Evolutionary conservation across 1,140 invertebrate genomes (phyloP).

Genomic region (Pseudomyrmex gracilis): DNA sequence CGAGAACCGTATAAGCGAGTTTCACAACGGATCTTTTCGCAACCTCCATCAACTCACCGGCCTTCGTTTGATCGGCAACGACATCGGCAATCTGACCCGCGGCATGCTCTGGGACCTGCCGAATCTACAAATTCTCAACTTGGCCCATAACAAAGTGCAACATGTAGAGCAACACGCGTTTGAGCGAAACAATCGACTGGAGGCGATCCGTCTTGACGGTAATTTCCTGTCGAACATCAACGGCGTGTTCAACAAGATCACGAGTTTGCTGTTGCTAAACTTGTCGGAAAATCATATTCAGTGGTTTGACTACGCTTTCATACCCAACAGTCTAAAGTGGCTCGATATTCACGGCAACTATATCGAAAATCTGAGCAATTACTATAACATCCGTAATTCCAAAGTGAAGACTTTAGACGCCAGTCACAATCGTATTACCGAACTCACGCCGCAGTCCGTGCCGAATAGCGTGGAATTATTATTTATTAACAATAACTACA

Average conservation of each 20-base stretch:
- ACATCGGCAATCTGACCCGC: slow-evolving; percentile 93
- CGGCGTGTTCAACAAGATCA: slow-evolving; percentile 92
- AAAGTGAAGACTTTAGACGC: slow-evolving; percentile 93
- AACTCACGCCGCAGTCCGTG: slow-evolving; percentile 92
- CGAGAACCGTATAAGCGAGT: slow-evolving; percentile 93
- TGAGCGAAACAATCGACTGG: slow-evolving; percentile 91
- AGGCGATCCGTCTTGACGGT: slow-evolving; percentile 94
- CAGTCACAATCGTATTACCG: slow-evolving; percentile 94
- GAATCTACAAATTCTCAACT: slow-evolving; percentile 93
- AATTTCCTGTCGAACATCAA: slow-evolving; percentile 95
- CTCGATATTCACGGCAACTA: slow-evolving; percentile 95
- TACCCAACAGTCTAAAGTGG: slow-evolving; percentile 95
- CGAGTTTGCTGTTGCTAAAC: slow-evolving; percentile 93
- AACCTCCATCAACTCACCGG: slow-evolving; percentile 94
- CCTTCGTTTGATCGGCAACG: slow-evolving; percentile 93
- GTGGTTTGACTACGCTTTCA: slow-evolving; percentile 96
- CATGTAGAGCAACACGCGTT: slow-evolving; percentile 93
- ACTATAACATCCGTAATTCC: slow-evolving; percentile 90
- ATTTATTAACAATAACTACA: slow-evolving; percentile 96
- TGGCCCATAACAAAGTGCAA: slow-evolving; percentile 95
- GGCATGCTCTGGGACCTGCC: slow-evolving; percentile 95
- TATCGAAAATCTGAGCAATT: slow-evolving; percentile 94
- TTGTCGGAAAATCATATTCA: slow-evolving; percentile 96
- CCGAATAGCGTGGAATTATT: slow-evolving; percentile 95
- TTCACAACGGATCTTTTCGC: slow-evolving; percentile 93